Conservation (phyloP, 2,888 invertebrate species). For the Scaptodrosophila latifasciaeformis region DNA sequence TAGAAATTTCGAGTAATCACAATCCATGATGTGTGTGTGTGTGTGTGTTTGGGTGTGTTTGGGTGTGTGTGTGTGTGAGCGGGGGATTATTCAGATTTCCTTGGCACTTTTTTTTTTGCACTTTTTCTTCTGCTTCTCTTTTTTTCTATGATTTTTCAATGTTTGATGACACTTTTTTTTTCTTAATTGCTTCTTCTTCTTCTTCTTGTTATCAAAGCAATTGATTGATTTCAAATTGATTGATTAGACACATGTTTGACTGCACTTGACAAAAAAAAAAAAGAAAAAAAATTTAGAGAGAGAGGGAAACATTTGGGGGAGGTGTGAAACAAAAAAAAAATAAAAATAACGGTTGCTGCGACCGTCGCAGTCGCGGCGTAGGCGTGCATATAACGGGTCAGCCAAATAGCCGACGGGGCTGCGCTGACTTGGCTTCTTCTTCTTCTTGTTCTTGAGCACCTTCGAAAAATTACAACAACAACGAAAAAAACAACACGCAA, state of each 20-base stretch:
- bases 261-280: slow-evolving; percentile 17
- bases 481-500: too few species aligned
- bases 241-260: slow-evolving; percentile 39
- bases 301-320: too few species aligned
- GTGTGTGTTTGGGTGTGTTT: too few species aligned
- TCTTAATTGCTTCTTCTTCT: slow-evolving; percentile 12
- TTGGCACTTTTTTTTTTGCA: not conserved
- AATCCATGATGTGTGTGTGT: too few species aligned
- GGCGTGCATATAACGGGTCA: not conserved
- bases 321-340: slow-evolving; percentile 1
- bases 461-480: too few species aligned
- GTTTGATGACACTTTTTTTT: slow-evolving; percentile 6
- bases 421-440: too few species aligned
- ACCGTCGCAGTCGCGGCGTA: too few species aligned
- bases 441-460: too few species aligned
- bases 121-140: slow-evolving; percentile 2
- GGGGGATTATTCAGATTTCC: not conserved
- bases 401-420: too few species aligned
- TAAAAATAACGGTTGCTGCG: too few species aligned
- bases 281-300: slow-evolving; percentile 7
- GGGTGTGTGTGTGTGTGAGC: too few species aligned
- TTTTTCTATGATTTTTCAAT: slow-evolving; percentile 12
- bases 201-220: slow-evolving; percentile 13
- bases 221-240: slow-evolving; percentile 26
- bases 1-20: slow-evolving; percentile 59